Evolutionary conservation across 1,140 invertebrate species (phyloP), one percentile per base, ranked within the genome.

Genomic region (Bombus pascuorum): DNA sequence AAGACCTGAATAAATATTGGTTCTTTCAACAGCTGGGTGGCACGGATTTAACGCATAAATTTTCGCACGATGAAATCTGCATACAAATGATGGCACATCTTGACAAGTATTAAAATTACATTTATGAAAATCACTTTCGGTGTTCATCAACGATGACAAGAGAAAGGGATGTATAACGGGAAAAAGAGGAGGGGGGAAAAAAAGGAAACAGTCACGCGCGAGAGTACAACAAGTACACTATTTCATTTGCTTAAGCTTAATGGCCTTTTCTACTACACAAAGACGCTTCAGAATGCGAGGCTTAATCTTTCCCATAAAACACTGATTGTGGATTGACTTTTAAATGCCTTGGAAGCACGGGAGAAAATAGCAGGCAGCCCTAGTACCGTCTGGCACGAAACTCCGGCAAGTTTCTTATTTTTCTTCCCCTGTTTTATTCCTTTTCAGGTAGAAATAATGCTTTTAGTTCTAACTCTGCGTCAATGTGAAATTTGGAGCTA

Each of bases 311-410:
- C 78, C 79, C 66, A 77, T 86, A 86, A 86, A 86, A 71, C 81
- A 86, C 85, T 77, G 80, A 86, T 86, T 86, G 85, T 83, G 85
- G 78, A 86, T 86, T 86, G 85, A 83, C 81, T 86, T 86, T 86
- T 77, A 86, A 83, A 81, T 86, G 85, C 66, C 73, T 71, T 10
- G 65, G 53, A 83, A 83, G 53, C 85, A 83, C 73, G 79, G 74
- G 73, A 83, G 79, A 86, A 83, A 86, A 82, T 85, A 85, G 59
- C 78, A 59, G 84, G 6, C 28, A 22, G n/a, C 39, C 71, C 71
- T 86, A 75, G 82, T 79, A 85, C 82, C 82, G 82, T 78, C 84
- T 87, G 86, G 86, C 81, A 85, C 84, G 57, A n/a, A 81, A 75
- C 62, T 80, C 70, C 44, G 10, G 34, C 2, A 79, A 84, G 10